Conservation (phyloP, 2,888 invertebrate genomes). For the Ischnus inquisitorius region DNA sequence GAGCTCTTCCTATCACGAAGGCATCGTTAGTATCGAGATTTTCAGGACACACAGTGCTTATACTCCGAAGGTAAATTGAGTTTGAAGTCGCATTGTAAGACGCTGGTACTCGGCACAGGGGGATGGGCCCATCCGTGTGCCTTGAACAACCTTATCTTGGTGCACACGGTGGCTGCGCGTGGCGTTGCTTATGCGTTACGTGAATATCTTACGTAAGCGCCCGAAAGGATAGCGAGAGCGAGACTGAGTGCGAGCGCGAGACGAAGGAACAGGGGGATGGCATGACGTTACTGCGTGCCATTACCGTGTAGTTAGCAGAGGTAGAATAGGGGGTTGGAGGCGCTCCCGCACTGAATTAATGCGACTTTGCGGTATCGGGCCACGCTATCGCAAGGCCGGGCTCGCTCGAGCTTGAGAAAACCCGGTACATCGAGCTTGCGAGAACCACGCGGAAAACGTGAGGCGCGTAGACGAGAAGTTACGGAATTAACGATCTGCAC, state of each 20-base stretch:
- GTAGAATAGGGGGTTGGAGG: slow-evolving; percentile 73
- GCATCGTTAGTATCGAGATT: slow-evolving; percentile 46
- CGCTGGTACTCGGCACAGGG: slow-evolving; percentile 73
- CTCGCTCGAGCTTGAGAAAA: slow-evolving; percentile 40
- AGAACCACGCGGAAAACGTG: slow-evolving; percentile 79
- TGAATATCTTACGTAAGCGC: slow-evolving; percentile 84
- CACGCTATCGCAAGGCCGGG: slow-evolving; percentile 79
- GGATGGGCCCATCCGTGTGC: slow-evolving; percentile 65
- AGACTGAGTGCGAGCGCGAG: slow-evolving; percentile 23
- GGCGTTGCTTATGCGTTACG: slow-evolving; percentile 85
- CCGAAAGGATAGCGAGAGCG: slow-evolving; percentile 66
- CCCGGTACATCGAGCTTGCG: slow-evolving; percentile 43
- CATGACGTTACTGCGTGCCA: slow-evolving; percentile 74
- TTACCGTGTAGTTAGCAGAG: slow-evolving; percentile 73
- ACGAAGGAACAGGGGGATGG: slow-evolving; percentile 31
- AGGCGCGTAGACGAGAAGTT: slow-evolving; percentile 82
- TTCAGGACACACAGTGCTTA: slow-evolving; percentile 2
- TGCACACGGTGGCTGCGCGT: slow-evolving; percentile 84
- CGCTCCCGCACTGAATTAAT: slow-evolving; percentile 78
- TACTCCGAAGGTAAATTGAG: slow-evolving; percentile 74
- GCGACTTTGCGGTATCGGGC: slow-evolving; percentile 79
- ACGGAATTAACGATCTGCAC: slow-evolving; percentile 64
- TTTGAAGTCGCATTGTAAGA: slow-evolving; percentile 81
- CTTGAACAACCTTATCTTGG: slow-evolving; percentile 81
- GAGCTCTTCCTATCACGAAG: neutral